Conservation (phyloP, 2,113 vertebrate genomes). For the Melanostigma gelatinosum region DNA sequence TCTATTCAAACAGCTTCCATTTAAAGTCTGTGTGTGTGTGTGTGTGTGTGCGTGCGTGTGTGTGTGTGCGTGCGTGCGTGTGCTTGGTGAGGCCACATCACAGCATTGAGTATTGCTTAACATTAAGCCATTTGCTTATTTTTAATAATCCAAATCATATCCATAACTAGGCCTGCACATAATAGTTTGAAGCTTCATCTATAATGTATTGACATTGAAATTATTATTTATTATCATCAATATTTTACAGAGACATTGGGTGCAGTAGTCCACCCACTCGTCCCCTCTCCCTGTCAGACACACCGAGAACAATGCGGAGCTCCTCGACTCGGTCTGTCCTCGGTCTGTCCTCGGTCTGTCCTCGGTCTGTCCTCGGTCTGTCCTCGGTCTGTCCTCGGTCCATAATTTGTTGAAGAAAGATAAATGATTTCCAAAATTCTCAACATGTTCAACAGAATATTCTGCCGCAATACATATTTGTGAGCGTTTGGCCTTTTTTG, state of each 20-base stretch:
- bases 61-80: neutral
- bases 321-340: neutral
- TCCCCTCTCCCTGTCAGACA: neutral
- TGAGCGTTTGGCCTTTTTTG: neutral
- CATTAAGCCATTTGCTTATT: neutral
- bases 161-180: neutral
- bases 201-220: neutral
- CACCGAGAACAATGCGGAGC: neutral
- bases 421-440: neutral
- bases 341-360: neutral
- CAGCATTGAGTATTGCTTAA: neutral
- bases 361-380: neutral
- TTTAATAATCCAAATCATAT: neutral
- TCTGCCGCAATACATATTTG: neutral
- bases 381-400: neutral
- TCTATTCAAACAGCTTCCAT: neutral
- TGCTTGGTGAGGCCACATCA: neutral
- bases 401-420: neutral
- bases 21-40: neutral
- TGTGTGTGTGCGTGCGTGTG: too few species aligned
- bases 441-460: neutral
- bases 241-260: neutral
- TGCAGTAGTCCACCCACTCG: neutral
- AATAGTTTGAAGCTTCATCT: neutral
- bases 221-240: neutral